Evolutionary conservation across 2,888 invertebrate genomes (phyloP), one percentile per base, ranked within the genome.

Genomic region (Tineola bisselliella): DNA sequence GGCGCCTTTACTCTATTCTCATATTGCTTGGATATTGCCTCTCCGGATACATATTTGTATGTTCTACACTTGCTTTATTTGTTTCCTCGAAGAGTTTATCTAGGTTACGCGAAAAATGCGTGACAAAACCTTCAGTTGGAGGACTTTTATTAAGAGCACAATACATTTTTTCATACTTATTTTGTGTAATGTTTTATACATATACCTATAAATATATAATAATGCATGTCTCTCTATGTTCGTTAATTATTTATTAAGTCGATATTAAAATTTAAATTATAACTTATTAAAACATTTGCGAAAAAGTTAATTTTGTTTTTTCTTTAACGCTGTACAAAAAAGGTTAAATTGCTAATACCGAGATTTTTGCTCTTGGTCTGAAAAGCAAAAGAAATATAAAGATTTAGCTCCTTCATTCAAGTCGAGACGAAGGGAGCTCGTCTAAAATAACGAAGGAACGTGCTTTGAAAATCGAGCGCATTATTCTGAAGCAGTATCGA

Each of bases 401-500:
- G 56, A 56, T 56, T 56, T 19, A 17, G 56, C 64, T 48, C 69
- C 68, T 71, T 67, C 71, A 66, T 69, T 70, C 68, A 66, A 70
- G 72, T 67, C 73, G 71, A 78, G 75, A 76, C 77, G 75, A 65
- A 67, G 71, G 73, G 73, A 77, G 74, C 70, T 71, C 74, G 75
- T 74, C 80, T 72, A 74, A 76, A 79, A 79, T 83, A 81, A 83
- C 78, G 74, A 69, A 73, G 68, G 78, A 63, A 84, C 84, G 83
- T 84, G 84, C 75, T 71, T 71, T 72, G 82, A 77, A 81, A 79
- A 70, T 73, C 68, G 74, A 81, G 13, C 12, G 33, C 58, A 58
- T 58, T 58, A 58, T 58, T 33, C 17, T 31, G 11, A 15, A 33
- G 33, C 54, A 48, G 48, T 48, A 48, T 48, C 17, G 48, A 48